Evolutionary conservation across 2,113 vertebrate species (phyloP).

Genomic region (Petrocephalus zakoni): DNA sequence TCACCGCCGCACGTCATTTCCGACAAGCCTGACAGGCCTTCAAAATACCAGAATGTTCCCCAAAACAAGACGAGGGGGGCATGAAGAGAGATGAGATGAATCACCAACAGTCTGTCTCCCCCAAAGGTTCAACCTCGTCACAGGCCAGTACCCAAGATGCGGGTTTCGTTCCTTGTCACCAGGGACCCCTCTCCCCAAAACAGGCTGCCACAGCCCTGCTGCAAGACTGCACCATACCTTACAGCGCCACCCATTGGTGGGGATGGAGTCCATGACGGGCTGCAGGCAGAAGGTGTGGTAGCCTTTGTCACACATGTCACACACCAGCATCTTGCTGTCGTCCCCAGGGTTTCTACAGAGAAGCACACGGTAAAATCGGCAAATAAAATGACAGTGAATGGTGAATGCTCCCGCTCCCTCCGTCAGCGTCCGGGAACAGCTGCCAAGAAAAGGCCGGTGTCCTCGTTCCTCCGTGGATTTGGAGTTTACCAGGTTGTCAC

Average conservation of each 20-base stretch:
- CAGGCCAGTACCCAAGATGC: no score
- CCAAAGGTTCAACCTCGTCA: no score
- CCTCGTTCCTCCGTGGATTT: not conserved
- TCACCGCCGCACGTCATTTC: not conserved
- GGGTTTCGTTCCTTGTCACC: no score
- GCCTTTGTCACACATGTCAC: slow-evolving; percentile 89
- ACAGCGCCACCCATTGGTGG: slow-evolving; percentile 84
- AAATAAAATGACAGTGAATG: not conserved
- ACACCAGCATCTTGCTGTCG: slow-evolving; percentile 83
- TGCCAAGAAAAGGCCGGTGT: not conserved
- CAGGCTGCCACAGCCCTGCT: not conserved
- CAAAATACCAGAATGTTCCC: not conserved
- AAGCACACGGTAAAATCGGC: not conserved
- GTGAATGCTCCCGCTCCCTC: not conserved
- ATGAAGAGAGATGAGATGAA: not conserved
- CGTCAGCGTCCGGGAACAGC: not conserved
- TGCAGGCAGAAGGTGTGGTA: slow-evolving; percentile 92
- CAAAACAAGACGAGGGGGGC: not conserved
- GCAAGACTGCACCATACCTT: slow-evolving; percentile 65
- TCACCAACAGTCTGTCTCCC: not conserved
- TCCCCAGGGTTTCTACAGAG: slow-evolving; percentile 75
- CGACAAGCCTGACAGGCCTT: not conserved
- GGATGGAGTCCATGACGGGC: slow-evolving; percentile 79
- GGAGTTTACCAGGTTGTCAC: not conserved
- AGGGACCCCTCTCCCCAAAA: not conserved